Evolutionary conservation across 2,888 invertebrate species (phyloP), one percentile per base, ranked within the genome.

Genomic region (Caprella mutica): DNA sequence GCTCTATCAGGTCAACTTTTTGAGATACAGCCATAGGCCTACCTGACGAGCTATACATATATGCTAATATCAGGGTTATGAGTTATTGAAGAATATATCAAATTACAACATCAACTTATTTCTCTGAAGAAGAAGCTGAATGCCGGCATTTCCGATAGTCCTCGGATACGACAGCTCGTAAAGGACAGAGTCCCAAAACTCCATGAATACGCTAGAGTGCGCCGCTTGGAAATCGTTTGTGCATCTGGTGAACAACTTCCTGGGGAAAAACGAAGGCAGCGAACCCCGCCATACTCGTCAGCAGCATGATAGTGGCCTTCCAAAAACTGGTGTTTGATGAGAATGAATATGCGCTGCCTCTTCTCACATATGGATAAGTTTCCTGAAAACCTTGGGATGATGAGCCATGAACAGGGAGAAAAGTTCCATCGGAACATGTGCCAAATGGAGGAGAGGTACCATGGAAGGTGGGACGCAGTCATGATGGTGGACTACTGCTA

Each of bases 401-500:
- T 68, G 26, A 70, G 70, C 58, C 70, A 71, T 54, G 69, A 71
- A 56, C 71, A 71, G 29, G 68, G 69, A 23, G 70, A 72, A 66
- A 59, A 71, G 19, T 72, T 72, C 56, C 71, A 72, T 58, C 70
- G 71, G 55, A 70, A 71, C 56, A 67, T 71, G 35, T 59, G 56
- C 30, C 58, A 56, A 21, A 70, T 70, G 67, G 69, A 71, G 62
- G 55, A 63, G 46, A 56, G 68, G 21, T 70, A n/a, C n/a, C n/a
- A n/a, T n/a, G n/a, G n/a, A n/a, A n/a, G n/a, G n/a, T n/a, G n/a
- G n/a, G n/a, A n/a, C 62, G 40, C 56, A 23, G 63, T 61, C 53
- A 71, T 70, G 69, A 62, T 71, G 58, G 70, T 68, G 5, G 71
- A 72, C 57, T 71, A 69, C 65, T 70, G 69, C 72, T 70, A 68